These are phyloP conservation scores for Nemapogon koenigi DNA, from an alignment of 2,888 invertebrate genomes.

Conservation along the genomic window DNA sequence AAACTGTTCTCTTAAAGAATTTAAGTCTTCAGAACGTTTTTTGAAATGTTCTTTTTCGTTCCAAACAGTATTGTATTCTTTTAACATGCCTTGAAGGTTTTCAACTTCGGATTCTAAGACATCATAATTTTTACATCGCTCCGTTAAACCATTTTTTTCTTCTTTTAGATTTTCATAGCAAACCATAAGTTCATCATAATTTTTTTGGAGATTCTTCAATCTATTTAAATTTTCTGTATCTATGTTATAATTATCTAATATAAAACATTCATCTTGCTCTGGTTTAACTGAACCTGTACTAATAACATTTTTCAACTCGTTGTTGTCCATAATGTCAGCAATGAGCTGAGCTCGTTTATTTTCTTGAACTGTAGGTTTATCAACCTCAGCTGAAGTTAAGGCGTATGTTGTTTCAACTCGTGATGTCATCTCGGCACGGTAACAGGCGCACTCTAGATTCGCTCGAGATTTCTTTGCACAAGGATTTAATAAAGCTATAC, in stretches of 20 bases:
- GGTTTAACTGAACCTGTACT: constrained; percentile 25
- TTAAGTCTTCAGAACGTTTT: constrained; percentile 42
- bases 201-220: constrained; percentile 40
- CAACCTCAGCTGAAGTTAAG: constrained; percentile 28
- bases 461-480: constrained; percentile 33
- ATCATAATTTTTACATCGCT: constrained; percentile 33
- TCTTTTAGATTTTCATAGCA: constrained; percentile 45
- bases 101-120: constrained; percentile 41
- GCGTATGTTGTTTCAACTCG: constrained; percentile 31
- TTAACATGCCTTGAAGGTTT: constrained; percentile 30
- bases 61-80: constrained; percentile 44
- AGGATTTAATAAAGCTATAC: constrained; percentile 44
- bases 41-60: constrained; percentile 49
- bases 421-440: constrained; percentile 30
- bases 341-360: constrained; percentile 44
- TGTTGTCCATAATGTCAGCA: constrained; percentile 49
- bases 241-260: constrained; percentile 28
- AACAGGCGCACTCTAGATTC: constrained; percentile 36
- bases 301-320: constrained; percentile 50
- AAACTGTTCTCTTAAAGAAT: constrained; percentile 43
- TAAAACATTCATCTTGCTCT: constrained; percentile 23
- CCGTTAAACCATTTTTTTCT: constrained; percentile 34
- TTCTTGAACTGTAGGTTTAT: constrained; percentile 24
- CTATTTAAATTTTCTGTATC: constrained; percentile 40
- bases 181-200: constrained; percentile 40